Evolutionary conservation across 2,797 vertebrate genomes (phyloP), one percentile per base, ranked within the genome.

Genomic region (Trachurus trachurus): DNA sequence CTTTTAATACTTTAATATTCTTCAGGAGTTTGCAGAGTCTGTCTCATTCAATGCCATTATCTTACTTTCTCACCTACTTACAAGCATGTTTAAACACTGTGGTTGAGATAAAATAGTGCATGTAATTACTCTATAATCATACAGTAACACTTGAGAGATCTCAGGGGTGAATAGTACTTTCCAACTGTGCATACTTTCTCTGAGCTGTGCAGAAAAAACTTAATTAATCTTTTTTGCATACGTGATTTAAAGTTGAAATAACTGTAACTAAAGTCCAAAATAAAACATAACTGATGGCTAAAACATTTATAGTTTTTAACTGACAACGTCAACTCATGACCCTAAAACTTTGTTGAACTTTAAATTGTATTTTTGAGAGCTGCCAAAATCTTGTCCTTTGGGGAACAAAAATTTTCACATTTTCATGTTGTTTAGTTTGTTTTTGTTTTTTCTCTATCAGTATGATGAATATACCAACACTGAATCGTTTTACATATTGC

Each of bases 91-190:
- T 66, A 34, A 29, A 44, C 34, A 63, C 7, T 60, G 57, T 64
- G 19, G 26, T 62, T 67, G 16, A 65, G 42, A 29, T 37, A 37
- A 56, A 54, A 67, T 39, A 69, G 37, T 50, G 26, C 26, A 37
- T 63, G 54, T 73, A 70, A 65, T 66, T 44, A 57, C 34, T 69
- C 29, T 62, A 49, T 57, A 58, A 72, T 62, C 70, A 66, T 22
- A 34, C 11, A 26, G 45, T 76, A 66, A 56, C 56, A 54, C n/a
- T 34, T 65, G 11, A 12, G 26, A 68, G 21, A 52, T 37, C 16
- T 67, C 12, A 71, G 61, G n/a, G 45, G 58, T 58, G 16, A 71
- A 49, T 26, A 26, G 26, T 44, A 21, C n/a, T 85, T 70, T 9
- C 1, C 26, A 29, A 45, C 11, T 56, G 37, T 64, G 31, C 22